A percentile compares a stretch with the other conserved stretches of the same genome.
Evolutionary conservation across 2,113 vertebrate species (phyloP).

Genomic region (Ochotona princeps): DNA sequence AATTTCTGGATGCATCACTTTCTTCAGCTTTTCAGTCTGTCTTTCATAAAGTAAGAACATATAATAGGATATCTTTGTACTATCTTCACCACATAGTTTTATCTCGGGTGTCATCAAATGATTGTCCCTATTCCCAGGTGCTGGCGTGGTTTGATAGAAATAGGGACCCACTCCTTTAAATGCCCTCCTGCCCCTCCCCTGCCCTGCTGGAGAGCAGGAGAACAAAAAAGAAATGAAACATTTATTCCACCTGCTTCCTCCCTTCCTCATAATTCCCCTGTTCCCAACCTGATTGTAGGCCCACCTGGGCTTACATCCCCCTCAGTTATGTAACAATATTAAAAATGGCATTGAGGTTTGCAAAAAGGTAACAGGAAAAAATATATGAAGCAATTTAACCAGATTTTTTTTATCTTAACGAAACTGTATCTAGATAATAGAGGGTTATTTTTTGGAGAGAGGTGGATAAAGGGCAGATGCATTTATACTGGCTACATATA

Average conservation of each 20-base stretch:
- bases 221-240: too few relatives aligned
- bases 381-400: background rate
- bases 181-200: background rate
- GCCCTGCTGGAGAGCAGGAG: background rate
- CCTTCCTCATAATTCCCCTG: background rate
- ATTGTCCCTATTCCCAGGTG: too few relatives aligned
- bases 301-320: too few relatives aligned
- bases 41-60: background rate
- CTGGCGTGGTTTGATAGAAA: too few relatives aligned
- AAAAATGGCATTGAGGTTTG: too few relatives aligned
- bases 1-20: background rate
- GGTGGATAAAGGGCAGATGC: background rate
- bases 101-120: background rate
- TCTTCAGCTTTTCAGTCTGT: background rate
- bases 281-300: background rate
- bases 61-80: background rate
- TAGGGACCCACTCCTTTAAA: too few relatives aligned
- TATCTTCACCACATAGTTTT: background rate
- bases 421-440: background rate
- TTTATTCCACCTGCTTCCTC: background rate
- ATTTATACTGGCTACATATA: background rate
- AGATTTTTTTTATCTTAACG: background rate
- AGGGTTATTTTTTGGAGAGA: too few relatives aligned
- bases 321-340: too few relatives aligned
- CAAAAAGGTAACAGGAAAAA: too few relatives aligned